Evolutionary conservation across 1,140 invertebrate species (phyloP).

Genomic region (Saxidomus purpurata): DNA sequence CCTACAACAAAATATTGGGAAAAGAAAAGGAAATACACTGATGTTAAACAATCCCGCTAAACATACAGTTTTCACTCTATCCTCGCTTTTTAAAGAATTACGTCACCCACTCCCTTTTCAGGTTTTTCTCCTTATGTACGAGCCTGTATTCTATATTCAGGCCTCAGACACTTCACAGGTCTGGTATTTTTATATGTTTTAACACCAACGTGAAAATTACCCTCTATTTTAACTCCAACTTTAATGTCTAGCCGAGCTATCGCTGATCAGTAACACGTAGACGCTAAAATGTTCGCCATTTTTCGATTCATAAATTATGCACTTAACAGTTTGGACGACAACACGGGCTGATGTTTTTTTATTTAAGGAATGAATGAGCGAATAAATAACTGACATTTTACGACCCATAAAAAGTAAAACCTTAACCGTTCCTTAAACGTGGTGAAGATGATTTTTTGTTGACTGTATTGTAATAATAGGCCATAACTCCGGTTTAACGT

Average conservation of each 20-base stretch:
- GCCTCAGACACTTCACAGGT: background rate
- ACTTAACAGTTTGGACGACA: background rate
- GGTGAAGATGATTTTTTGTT: background rate
- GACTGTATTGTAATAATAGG: background rate
- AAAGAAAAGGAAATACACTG: too few species aligned
- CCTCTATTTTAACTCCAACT: background rate
- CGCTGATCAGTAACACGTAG: conserved; percentile 6
- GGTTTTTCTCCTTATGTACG: background rate
- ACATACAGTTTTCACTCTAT: too few species aligned
- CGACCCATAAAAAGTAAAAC: background rate
- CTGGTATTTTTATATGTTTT: conserved; percentile 33
- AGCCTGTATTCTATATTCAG: background rate
- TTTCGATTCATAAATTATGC: conserved; percentile 39
- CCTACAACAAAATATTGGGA: too few species aligned
- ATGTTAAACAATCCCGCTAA: too few species aligned
- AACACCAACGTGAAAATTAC: conserved; percentile 21
- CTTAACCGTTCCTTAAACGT: background rate
- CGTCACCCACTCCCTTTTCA: background rate
- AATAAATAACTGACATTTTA: background rate
- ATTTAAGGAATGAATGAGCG: background rate
- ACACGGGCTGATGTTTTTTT: background rate
- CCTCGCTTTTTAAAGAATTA: too few species aligned
- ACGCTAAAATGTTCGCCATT: conserved; percentile 12
- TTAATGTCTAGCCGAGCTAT: conserved; percentile 2
- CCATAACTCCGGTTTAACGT: too few species aligned